Percentiles rank a stretch among this genome's conserved stretches.
Conservation (phyloP, 2,888 invertebrate genomes). For the Caenorhabditis macrosperma region DNA sequence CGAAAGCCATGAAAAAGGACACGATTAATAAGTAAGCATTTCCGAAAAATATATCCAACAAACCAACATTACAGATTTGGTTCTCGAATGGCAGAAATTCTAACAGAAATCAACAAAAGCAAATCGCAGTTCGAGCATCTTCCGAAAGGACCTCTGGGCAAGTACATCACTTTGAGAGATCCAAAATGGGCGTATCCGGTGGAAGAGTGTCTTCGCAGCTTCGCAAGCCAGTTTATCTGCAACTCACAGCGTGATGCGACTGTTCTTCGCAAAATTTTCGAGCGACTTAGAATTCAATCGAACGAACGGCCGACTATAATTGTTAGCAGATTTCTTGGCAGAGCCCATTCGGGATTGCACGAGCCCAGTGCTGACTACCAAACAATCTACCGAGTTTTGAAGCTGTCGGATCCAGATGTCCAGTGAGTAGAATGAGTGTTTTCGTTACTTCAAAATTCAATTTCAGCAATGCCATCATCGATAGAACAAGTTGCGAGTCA, state of each 20-base stretch:
- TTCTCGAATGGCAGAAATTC: constrained; percentile 54
- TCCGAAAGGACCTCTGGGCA: constrained; percentile 76
- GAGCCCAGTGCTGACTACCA: constrained; percentile 32
- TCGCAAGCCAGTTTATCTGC: constrained; percentile 53
- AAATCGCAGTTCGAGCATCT: constrained; percentile 46
- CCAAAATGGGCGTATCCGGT: constrained; percentile 68
- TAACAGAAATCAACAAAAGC: constrained; percentile 54
- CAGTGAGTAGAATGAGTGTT: constrained; percentile 14
- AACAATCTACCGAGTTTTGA: constrained; percentile 29
- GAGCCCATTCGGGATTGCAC: constrained; percentile 6
- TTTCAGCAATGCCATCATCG: constrained; percentile 69
- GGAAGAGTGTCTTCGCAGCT: constrained; percentile 57
- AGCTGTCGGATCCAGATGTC: constrained; percentile 50
- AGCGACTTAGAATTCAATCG: not conserved
- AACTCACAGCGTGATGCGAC: not conserved
- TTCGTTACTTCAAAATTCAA: too few species aligned
- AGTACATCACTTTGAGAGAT: constrained; percentile 67
- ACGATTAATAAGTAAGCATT: constrained; percentile 41
- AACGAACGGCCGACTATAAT: constrained; percentile 42
- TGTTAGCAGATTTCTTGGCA: constrained; percentile 28
- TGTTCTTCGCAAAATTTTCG: constrained; percentile 20
- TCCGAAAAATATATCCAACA: not conserved
- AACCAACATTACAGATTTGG: constrained; percentile 66
- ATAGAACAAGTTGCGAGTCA: constrained; percentile 63
- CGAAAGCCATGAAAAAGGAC: constrained; percentile 28